Evolutionary conservation across 2,888 invertebrate genomes (phyloP).

Genomic region (Archips xylosteana): DNA sequence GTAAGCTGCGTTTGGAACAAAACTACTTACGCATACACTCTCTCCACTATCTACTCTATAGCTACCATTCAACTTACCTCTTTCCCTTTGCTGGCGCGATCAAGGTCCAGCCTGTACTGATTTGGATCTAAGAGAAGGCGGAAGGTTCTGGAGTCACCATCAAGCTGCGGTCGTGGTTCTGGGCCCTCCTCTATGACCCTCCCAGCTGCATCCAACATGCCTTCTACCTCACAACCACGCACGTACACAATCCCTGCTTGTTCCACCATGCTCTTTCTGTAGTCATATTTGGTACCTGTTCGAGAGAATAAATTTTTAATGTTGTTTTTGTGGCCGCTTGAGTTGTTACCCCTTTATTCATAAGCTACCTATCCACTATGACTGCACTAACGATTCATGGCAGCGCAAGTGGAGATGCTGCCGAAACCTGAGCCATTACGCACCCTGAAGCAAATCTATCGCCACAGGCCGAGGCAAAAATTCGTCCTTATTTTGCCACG

Average conservation of each 20-base stretch:
- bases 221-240: constrained; percentile 99
- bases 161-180: constrained; percentile 93
- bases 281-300: constrained; percentile 91
- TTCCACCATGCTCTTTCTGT: constrained; percentile 93
- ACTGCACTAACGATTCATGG: too few relatives aligned
- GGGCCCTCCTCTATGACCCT: constrained; percentile 98
- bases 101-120: constrained; percentile 97
- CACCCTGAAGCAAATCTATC: too few relatives aligned
- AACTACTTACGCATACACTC: too few relatives aligned
- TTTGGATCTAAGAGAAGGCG: constrained; percentile 98
- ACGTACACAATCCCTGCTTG: constrained; percentile 97
- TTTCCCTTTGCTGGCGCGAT: constrained; percentile 91
- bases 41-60: too few relatives aligned
- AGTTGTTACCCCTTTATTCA: too few relatives aligned
- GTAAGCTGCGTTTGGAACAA: too few relatives aligned
- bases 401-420: too few relatives aligned
- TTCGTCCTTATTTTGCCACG: too few relatives aligned
- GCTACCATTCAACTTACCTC: constrained; percentile 82
- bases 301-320: constrained; percentile 12
- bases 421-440: too few relatives aligned
- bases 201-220: constrained; percentile 98
- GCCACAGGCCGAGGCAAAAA: too few relatives aligned
- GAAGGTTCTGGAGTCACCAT: constrained; percentile 96
- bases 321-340: too few relatives aligned
- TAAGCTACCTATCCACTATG: too few relatives aligned